Evolutionary conservation across 2,888 invertebrate genomes (phyloP).

Genomic region (Chymomyza amoena): DNA sequence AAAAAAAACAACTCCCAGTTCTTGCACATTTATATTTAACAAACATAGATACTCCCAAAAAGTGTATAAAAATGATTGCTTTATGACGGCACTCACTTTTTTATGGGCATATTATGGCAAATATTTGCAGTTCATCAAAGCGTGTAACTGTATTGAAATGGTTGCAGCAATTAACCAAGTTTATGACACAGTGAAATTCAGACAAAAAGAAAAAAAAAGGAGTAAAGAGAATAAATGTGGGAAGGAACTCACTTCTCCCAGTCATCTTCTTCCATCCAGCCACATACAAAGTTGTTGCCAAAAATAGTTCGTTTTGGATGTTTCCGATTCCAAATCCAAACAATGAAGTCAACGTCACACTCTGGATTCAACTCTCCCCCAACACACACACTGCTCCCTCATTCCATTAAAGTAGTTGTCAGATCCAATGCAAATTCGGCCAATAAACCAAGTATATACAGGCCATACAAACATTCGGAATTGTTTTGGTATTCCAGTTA

Average conservation of each 20-base stretch:
- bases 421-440: conserved; percentile 2
- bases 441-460: neutral
- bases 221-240: too few relatives aligned
- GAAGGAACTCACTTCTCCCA: too few relatives aligned
- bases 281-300: neutral
- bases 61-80: neutral
- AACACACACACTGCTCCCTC: conserved; percentile 4
- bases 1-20: too few relatives aligned
- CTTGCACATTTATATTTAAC: too few relatives aligned
- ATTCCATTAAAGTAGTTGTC: neutral
- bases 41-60: neutral
- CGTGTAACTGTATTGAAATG: neutral
- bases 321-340: conserved; percentile 28
- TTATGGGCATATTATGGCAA: neutral
- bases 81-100: neutral
- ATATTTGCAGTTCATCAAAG: conserved; percentile 37
- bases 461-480: conserved; percentile 32
- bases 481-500: conserved; percentile 10
- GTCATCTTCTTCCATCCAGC: too few relatives aligned
- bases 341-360: conserved; percentile 32
- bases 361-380: conserved; percentile 1
- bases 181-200: conserved; percentile 3
- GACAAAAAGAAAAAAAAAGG: neutral
- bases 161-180: conserved; percentile 5
- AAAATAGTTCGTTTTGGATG: conserved; percentile 27